Evolutionary conservation across 23 tunicate genomes (phyloP), one percentile per base, ranked within the genome.

Genomic region (Pegea sp.): DNA sequence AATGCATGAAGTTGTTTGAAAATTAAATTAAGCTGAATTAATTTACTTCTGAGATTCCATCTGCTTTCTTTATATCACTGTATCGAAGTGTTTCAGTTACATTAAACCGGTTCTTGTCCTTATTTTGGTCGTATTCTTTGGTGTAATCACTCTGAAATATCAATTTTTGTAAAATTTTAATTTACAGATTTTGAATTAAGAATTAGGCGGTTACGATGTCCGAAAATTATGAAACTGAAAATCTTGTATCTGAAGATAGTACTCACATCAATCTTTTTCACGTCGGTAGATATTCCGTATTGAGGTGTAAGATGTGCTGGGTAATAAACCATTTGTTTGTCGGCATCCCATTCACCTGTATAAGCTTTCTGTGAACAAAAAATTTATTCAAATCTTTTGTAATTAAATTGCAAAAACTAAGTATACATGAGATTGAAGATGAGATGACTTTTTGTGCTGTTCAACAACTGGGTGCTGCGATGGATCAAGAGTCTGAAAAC

Each of bases 311-410:
- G 44, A 28, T 66, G 71, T 0, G 54, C 71, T 0, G 71, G 71
- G 31, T 66, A 66, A 34, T 57, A 66, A 28, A 66, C 56, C 27
- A 50, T 31, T 54, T 78, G 72, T 64, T 84, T 84, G 49, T 84
- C 95, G 30, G 64, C 56, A 56, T 84, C 95, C 95, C 95, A 84
- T 26, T 84, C 84, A 34, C 74, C 95, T 28, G 38, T 30, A 27
- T 66, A 66, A 7, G 64, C 52, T 57, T 57, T 66, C 71, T 66
- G 28, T 23, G 8, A 6, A 50, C 7, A 50, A 50, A 13, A 50
- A 13, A 50, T 50, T 38, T 8, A 38, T 11, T n/a, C n/a, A n/a
- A n/a, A n/a, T n/a, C n/a, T n/a, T n/a, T n/a, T n/a, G n/a, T n/a
- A n/a, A n/a, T n/a, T n/a, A n/a, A n/a, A n/a, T n/a, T n/a, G n/a